Evolutionary conservation across 2,113 vertebrate genomes (phyloP).

Genomic region (Serilophus lunatus): DNA sequence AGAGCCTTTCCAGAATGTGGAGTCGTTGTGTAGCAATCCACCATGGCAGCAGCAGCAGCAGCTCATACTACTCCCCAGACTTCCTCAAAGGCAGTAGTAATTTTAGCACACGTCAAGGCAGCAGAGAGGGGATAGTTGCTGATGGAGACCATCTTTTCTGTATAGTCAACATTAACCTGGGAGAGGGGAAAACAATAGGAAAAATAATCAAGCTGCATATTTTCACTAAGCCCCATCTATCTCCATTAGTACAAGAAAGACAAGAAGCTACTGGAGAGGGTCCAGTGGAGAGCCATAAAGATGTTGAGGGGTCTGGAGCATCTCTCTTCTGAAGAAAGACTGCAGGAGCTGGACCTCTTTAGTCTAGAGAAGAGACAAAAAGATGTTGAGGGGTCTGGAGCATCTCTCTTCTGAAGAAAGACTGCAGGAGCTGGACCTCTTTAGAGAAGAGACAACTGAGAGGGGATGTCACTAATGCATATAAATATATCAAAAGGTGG

Average conservation of each 20-base stretch:
- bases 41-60: neutral
- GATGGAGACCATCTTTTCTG: slow-evolving; percentile 90
- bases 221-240: neutral
- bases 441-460: neutral
- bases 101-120: slow-evolving; percentile 93
- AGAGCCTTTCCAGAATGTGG: neutral
- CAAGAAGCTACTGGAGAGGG: neutral
- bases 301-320: neutral
- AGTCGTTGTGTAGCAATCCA: neutral
- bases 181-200: neutral
- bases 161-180: slow-evolving; percentile 90
- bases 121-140: slow-evolving; percentile 97
- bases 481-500: neutral
- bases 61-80: slow-evolving; percentile 89
- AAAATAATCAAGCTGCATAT: neutral
- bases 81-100: slow-evolving; percentile 95
- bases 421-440: neutral
- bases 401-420: neutral
- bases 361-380: neutral
- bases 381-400: neutral
- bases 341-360: neutral
- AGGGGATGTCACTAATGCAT: neutral
- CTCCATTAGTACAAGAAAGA: neutral
- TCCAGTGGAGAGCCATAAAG: neutral
- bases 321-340: neutral